Base-by-base conservation (phyloP, 1,140 invertebrate genomes). In the Drosophila murphyi region DNA sequence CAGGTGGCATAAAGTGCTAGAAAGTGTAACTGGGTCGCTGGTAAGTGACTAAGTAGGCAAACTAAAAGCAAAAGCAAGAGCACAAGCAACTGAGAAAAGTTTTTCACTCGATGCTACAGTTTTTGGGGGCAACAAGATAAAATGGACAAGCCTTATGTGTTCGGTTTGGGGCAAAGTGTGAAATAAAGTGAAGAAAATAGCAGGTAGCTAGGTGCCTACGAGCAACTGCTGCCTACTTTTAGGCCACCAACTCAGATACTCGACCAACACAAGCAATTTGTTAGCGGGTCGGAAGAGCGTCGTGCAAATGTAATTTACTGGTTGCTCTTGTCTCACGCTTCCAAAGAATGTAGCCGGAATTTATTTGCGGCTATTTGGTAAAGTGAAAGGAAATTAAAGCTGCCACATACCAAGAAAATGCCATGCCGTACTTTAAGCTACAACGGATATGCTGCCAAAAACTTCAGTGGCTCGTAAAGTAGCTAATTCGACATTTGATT, bases 151-250 rank as follows among this genome's bases (percentile, higher is more conserved):
- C 74, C 73, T 72, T 76, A 76, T 78, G 52, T 79, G 76, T 68
- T 72, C 62, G 50, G 65, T 68, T 54, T 31, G 48, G 59, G 69
- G 59, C 41, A 59, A 77, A 73, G 74, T 77, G 77, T 80, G 74
- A 80, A 80, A 77, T 74, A 77, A 80, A 77, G 61, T 80, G 78
- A 65, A 77, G 78, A 74, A 80, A 80, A 80, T 80, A 77, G 64
- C 61, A 55, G 61, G 29, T 68, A 62, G 54, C 51, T 54, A 56
- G 47, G 32, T 34, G 68, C 61, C 70, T 45, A 60, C 41, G 0
- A 41, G 39, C 34, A 75, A 60, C 35, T 56, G 69, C 69, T 63
- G 77, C 73, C 68, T 77, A 76, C 63, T 80, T 80, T 76, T 76
- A 34, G 56, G 34, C 43, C 43, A 48, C 12, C 57, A 45, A 10